Evolutionary conservation across 2,888 invertebrate species (phyloP).

Genomic region (Drosophila demipolita): DNA sequence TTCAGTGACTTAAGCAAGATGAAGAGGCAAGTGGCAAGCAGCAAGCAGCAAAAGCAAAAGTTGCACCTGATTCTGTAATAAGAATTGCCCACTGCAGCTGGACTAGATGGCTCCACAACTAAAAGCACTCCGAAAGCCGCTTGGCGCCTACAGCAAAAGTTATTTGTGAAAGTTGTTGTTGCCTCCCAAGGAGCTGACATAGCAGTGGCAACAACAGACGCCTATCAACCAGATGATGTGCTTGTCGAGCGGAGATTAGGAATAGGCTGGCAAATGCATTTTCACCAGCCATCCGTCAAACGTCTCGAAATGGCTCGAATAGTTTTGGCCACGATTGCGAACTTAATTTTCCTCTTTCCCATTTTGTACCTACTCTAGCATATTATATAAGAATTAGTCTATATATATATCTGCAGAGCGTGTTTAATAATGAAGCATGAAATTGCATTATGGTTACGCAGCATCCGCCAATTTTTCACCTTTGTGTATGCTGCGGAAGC

Average conservation of each 20-base stretch:
- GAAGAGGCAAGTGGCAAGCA: constrained; percentile 20
- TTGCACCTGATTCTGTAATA: constrained; percentile 81
- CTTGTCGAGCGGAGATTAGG: constrained; percentile 37
- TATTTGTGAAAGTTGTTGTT: constrained; percentile 76
- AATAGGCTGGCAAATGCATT: constrained; percentile 53
- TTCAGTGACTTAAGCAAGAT: constrained; percentile 67
- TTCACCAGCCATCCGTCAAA: constrained; percentile 52
- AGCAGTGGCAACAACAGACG: constrained; percentile 34
- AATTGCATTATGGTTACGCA: constrained; percentile 57
- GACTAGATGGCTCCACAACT: neutral
- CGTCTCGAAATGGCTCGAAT: constrained; percentile 14
- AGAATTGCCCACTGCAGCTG: constrained; percentile 59
- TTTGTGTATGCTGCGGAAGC: constrained; percentile 43
- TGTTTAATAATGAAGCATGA: constrained; percentile 59
- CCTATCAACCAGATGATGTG: constrained; percentile 59
- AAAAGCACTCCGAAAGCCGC: constrained; percentile 27
- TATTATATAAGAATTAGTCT: constrained; percentile 66
- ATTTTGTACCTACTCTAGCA: constrained; percentile 6
- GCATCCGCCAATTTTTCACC: constrained; percentile 34
- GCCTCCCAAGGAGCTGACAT: constrained; percentile 69
- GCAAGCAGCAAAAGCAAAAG: constrained; percentile 68
- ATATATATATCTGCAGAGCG: constrained; percentile 8
- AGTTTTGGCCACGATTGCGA: constrained; percentile 29
- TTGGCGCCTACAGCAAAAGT: constrained; percentile 45
- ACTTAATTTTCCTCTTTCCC: constrained; percentile 25